Conservation (phyloP, 2,888 invertebrate species). For the Amiota communis region DNA sequence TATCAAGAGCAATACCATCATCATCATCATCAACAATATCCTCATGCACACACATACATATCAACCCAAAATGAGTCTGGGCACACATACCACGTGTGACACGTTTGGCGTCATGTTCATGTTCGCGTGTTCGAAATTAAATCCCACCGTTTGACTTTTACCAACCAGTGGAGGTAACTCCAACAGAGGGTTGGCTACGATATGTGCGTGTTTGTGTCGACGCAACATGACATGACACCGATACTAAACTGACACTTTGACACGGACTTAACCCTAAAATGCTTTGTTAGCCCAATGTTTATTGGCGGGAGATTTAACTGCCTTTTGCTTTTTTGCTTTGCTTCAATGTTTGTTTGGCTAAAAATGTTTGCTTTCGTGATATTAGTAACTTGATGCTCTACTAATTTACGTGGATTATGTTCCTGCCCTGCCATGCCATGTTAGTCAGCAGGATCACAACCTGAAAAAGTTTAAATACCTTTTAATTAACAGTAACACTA, state of each 20-base stretch:
- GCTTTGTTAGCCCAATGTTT: conserved; percentile 62
- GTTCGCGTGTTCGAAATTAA: conserved; percentile 64
- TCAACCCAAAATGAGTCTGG: background rate
- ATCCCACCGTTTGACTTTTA: conserved; percentile 52
- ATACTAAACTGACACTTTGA: conserved; percentile 73
- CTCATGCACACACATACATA: background rate
- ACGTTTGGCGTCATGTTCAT: conserved; percentile 61
- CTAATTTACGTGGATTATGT: conserved; percentile 67
- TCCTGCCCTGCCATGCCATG: conserved; percentile 38
- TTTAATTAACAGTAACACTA: conserved; percentile 68
- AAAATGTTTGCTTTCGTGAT: conserved; percentile 35
- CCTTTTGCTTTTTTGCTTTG: background rate
- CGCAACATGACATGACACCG: conserved; percentile 71
- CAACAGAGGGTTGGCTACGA: background rate
- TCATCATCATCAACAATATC: too few species aligned
- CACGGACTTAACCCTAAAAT: conserved; percentile 70
- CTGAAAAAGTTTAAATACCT: conserved; percentile 70
- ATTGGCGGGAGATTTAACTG: conserved; percentile 32
- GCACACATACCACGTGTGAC: conserved; percentile 46
- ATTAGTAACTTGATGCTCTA: conserved; percentile 68
- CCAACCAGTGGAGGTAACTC: conserved; percentile 4
- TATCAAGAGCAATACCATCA: too few species aligned
- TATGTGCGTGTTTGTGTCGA: conserved; percentile 15
- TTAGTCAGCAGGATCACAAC: conserved; percentile 37
- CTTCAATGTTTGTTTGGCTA: conserved; percentile 13